Evolutionary conservation across 2,113 vertebrate species (phyloP).

Genomic region (Oryctolagus cuniculus): DNA sequence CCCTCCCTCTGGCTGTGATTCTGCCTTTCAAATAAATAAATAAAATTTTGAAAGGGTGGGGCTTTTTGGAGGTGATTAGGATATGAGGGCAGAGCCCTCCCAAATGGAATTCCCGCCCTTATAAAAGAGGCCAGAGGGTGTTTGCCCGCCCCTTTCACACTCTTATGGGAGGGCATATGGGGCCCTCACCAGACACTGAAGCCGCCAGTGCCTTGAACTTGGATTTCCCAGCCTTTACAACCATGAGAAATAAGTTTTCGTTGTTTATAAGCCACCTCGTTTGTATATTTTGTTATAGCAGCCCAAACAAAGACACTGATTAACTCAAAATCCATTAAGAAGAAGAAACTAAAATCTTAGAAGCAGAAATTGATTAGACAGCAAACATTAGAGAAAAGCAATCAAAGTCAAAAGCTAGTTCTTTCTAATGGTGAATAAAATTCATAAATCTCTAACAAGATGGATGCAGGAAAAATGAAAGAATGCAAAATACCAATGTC

Average conservation of each 20-base stretch:
- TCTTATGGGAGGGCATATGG: not conserved
- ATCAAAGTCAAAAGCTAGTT: not conserved
- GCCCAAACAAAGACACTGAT: not conserved
- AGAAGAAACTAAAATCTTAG: not conserved
- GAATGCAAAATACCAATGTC: not conserved
- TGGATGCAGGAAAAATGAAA: not conserved
- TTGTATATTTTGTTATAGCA: not conserved
- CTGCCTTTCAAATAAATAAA: no score
- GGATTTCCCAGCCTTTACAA: not conserved
- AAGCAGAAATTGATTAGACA: conserved; percentile 12
- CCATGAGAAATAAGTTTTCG: not conserved
- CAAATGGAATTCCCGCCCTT: not conserved
- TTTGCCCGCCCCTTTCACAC: not conserved
- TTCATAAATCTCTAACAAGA: not conserved
- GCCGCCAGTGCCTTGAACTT: not conserved
- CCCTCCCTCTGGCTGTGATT: no score
- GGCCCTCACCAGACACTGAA: not conserved
- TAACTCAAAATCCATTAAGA: not conserved
- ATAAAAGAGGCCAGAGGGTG: not conserved
- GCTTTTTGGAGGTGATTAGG: not conserved
- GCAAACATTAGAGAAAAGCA: conserved; percentile 18
- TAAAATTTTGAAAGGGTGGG: not conserved
- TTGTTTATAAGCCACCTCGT: not conserved
- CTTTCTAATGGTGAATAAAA: conserved; percentile 18
- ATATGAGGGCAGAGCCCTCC: not conserved